Conservation (phyloP, 2,113 vertebrate species). For the Hippocampus abdominalis region DNA sequence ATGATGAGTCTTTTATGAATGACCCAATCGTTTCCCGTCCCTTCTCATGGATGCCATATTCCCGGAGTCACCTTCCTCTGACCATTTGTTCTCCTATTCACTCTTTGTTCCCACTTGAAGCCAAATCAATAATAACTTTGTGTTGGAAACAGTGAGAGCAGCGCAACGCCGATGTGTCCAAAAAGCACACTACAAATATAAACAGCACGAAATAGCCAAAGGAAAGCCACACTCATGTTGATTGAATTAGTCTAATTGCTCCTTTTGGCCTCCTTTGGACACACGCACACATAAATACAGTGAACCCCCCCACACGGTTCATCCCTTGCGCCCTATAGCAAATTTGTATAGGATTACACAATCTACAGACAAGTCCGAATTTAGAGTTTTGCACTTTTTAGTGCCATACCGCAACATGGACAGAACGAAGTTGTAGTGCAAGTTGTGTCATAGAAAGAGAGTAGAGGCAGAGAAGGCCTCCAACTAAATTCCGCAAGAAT, state of each 20-base stretch:
- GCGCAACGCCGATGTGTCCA: constrained; percentile 51
- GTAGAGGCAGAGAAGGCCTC: neutral
- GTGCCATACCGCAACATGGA: neutral
- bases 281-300: constrained; percentile 3
- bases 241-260: constrained; percentile 61
- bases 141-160: constrained; percentile 56
- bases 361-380: too few species aligned
- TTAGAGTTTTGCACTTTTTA: too few species aligned
- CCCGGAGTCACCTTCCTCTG: constrained; percentile 1
- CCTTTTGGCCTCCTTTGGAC: constrained; percentile 42
- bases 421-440: neutral
- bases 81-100: constrained; percentile 11
- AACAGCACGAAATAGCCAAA: constrained; percentile 40
- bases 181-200: constrained; percentile 43
- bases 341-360: neutral
- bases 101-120: neutral
- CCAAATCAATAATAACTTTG: constrained; percentile 48
- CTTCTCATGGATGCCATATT: neutral
- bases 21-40: neutral
- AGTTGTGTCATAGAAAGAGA: neutral
- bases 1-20: neutral
- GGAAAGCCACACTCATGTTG: constrained; percentile 59
- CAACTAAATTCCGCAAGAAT: too few species aligned
- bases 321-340: neutral
- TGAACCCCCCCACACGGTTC: neutral